Evolutionary conservation across 2,797 vertebrate species (phyloP), one percentile per base, ranked within the genome.

Genomic region (Thaleichthys pacificus): DNA sequence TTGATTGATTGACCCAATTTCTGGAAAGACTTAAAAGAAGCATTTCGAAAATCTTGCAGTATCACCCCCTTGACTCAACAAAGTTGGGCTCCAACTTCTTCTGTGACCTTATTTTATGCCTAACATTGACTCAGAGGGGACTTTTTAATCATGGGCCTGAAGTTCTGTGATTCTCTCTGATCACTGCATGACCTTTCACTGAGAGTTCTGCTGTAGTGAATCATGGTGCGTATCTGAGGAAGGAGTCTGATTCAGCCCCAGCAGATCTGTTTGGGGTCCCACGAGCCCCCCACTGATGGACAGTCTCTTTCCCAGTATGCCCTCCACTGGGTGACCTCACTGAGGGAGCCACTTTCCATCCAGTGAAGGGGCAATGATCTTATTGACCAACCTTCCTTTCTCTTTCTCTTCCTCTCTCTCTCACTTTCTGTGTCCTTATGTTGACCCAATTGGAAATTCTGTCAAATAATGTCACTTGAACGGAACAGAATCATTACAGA

Each of bases 271-370:
- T 70, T 22, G 66, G 66, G 28, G 70, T 84, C 87, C 86, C 81
- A 49, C 0, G 54, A 80, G 84, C 71, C 42, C 63, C 0, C 17
- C 38, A 42, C 42, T 90, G 87, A 91, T 57, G 82, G 86, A 90
- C 84, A 84, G 80, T 71, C 75, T 85, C 68, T 77, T 86, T 56
- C 51, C 67, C 68, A 42, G 66, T 15, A 21, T 77, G 69, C 42
- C 81, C 74, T 85, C 80, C 73, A 61, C 42, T 49, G 72, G 51
- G 63, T 78, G 76, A 74, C 72, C 67, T 77, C 69, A 57, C n/a
- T 22, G 24, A 75, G 57, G 28, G 38, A 70, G 56, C 14, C 24
- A 38, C 49, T 8, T 14, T 64, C 15, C 54, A 30, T 56, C 51
- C 51, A 56, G 19, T n/a, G 19, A 56, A 61, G 11, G 58, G n/a